These are phyloP conservation scores for Acanthoscelides obtectus DNA, from an alignment of 2,888 invertebrate genomes.

Conservation along the genomic window DNA sequence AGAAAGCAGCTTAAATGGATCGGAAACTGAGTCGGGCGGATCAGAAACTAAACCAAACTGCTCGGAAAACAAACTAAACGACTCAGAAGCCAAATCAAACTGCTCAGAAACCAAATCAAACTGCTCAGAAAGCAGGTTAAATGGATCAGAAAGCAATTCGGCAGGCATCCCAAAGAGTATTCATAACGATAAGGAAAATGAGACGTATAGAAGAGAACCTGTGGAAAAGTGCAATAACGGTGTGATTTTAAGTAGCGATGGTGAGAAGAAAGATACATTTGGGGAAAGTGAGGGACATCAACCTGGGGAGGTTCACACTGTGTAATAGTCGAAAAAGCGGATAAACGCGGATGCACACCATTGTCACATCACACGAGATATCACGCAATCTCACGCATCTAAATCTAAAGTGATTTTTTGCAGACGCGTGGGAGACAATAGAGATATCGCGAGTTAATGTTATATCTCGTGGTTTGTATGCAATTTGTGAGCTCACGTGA, in stretches of 20 bases:
- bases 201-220: slow-evolving; percentile 9
- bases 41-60: too few species aligned
- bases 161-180: slow-evolving; percentile 27
- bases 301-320: slow-evolving; percentile 38
- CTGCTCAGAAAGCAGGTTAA: too few species aligned
- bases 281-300: slow-evolving; percentile 21
- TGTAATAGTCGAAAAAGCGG: slow-evolving; percentile 24
- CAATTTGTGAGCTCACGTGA: background rate
- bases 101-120: too few species aligned
- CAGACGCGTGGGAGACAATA: background rate
- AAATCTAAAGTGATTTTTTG: background rate
- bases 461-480: background rate
- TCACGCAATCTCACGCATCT: too few species aligned
- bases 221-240: background rate
- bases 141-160: slow-evolving; percentile 14
- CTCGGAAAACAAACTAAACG: too few species aligned
- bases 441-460: too few species aligned
- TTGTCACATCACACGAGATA: too few species aligned
- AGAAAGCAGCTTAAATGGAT: too few species aligned
- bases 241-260: slow-evolving; percentile 17
- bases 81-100: too few species aligned
- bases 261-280: slow-evolving; percentile 10
- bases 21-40: too few species aligned
- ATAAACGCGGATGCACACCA: too few species aligned
- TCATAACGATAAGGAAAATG: slow-evolving; percentile 22